A percentile compares a stretch with the other conserved stretches of the same genome.
Evolutionary conservation across 2,797 vertebrate species (phyloP).

Genomic region (Odontamblyopus lacepedii): DNA sequence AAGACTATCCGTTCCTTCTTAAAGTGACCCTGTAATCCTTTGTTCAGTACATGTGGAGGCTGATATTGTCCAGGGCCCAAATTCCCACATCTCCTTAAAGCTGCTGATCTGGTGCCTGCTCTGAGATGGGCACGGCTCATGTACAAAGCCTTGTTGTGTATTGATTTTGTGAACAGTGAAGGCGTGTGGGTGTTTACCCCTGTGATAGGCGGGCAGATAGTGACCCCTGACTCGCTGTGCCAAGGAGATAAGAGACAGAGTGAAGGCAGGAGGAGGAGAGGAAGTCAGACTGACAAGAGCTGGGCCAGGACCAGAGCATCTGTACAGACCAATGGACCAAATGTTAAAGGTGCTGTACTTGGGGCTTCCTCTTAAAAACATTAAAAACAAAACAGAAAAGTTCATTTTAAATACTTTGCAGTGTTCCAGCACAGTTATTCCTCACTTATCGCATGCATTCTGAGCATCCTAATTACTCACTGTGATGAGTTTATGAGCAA

Average conservation of each 20-base stretch:
- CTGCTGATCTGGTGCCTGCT: slow-evolving; percentile 33
- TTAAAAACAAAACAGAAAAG: no score
- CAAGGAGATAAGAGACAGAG: slow-evolving; percentile 57
- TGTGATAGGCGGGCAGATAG: slow-evolving; percentile 53
- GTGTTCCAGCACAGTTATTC: no score
- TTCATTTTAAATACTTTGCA: no score
- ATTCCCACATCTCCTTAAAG: slow-evolving; percentile 34
- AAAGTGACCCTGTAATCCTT: slow-evolving; percentile 10
- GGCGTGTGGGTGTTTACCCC: slow-evolving; percentile 53
- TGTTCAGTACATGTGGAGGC: slow-evolving; percentile 12
- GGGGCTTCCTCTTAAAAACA: no score
- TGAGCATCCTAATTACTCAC: no score
- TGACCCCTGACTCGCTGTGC: slow-evolving; percentile 38
- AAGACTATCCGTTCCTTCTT: slow-evolving; percentile 11
- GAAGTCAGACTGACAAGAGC: slow-evolving; percentile 43
- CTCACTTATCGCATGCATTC: no score
- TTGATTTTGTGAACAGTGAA: slow-evolving; percentile 52
- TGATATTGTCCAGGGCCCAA: slow-evolving; percentile 11
- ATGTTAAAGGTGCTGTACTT: no score
- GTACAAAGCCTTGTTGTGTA: slow-evolving; percentile 33
- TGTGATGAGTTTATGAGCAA: no score
- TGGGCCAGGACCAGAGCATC: slow-evolving; percentile 28
- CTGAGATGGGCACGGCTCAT: slow-evolving; percentile 43
- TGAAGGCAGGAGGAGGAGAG: slow-evolving; percentile 21
- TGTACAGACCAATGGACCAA: slow-evolving; percentile 26